Percentiles rank a stretch among this genome's conserved stretches.
Conservation (phyloP, 2,888 invertebrate genomes). For the Lathronympha strigana region DNA sequence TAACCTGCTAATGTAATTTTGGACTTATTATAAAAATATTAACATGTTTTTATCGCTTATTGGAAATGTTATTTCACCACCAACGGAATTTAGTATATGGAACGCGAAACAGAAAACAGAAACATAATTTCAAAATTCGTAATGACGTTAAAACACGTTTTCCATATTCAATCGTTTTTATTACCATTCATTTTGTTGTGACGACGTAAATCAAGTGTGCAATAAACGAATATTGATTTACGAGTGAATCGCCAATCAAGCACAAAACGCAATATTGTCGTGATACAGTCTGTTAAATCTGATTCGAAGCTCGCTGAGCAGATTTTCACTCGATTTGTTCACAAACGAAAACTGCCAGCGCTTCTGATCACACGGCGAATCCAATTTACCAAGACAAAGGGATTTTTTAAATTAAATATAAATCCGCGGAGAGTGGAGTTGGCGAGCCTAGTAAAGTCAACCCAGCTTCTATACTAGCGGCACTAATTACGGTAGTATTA, state of each 20-base stretch:
- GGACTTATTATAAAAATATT: too few species aligned
- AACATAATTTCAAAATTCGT: slow-evolving; percentile 42
- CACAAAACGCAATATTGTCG: slow-evolving; percentile 57
- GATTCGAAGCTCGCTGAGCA: slow-evolving; percentile 46
- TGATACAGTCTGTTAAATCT: slow-evolving; percentile 53
- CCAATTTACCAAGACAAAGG: too few species aligned
- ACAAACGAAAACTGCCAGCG: too few species aligned
- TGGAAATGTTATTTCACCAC: background rate
- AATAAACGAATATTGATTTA: slow-evolving; percentile 60
- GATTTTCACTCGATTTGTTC: slow-evolving; percentile 34
- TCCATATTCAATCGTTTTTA: slow-evolving; percentile 43
- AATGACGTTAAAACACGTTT: slow-evolving; percentile 45
- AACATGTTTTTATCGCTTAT: background rate
- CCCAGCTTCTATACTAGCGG: too few species aligned
- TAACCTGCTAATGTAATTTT: too few species aligned
- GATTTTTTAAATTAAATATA: too few species aligned
- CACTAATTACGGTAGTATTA: too few species aligned
- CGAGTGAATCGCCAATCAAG: slow-evolving; percentile 67
- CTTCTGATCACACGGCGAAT: too few species aligned
- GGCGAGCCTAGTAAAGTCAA: too few species aligned
- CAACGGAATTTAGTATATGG: background rate
- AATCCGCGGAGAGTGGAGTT: too few species aligned
- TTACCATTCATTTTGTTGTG: slow-evolving; percentile 48
- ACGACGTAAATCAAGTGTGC: slow-evolving; percentile 55
- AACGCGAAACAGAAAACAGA: slow-evolving; percentile 8